Conservation (phyloP, 2,797 vertebrate species). For the Enteromius unitaeniatus region DNA sequence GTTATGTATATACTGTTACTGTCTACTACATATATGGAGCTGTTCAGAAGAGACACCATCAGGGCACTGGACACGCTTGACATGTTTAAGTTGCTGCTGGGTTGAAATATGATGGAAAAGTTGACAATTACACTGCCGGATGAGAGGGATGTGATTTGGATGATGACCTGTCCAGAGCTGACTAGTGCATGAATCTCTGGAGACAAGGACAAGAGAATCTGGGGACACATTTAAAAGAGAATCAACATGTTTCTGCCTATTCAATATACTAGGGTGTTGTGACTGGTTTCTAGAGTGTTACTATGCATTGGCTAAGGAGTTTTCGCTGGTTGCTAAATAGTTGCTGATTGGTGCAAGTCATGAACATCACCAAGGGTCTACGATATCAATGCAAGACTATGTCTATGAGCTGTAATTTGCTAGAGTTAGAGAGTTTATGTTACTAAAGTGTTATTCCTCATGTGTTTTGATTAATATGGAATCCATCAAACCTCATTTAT, state of each 20-base stretch:
- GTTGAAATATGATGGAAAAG: conserved; percentile 74
- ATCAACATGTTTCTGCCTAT: neutral
- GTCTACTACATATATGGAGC: conserved; percentile 73
- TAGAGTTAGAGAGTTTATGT: neutral
- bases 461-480: neutral
- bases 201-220: conserved; percentile 78
- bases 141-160: conserved; percentile 74
- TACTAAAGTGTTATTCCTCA: neutral
- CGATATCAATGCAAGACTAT: neutral
- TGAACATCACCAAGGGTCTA: neutral
- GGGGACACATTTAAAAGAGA: conserved; percentile 46
- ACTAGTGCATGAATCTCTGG: conserved; percentile 70
- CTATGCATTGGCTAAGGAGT: neutral
- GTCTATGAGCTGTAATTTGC: neutral
- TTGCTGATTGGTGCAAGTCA: neutral
- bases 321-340: neutral
- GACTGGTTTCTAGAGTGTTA: neutral
- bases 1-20: conserved; percentile 67
- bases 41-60: conserved; percentile 74
- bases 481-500: conserved; percentile 72
- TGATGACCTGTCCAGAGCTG: conserved; percentile 70
- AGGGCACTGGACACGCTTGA: conserved; percentile 67
- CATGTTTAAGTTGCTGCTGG: conserved; percentile 64
- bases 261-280: neutral
- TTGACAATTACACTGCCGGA: conserved; percentile 80